Percentiles rank a stretch among this genome's conserved stretches.
These are phyloP conservation scores for Gastrophryne carolinensis DNA, from an alignment of 2,797 vertebrate genomes.

Conservation along the genomic window DNA sequence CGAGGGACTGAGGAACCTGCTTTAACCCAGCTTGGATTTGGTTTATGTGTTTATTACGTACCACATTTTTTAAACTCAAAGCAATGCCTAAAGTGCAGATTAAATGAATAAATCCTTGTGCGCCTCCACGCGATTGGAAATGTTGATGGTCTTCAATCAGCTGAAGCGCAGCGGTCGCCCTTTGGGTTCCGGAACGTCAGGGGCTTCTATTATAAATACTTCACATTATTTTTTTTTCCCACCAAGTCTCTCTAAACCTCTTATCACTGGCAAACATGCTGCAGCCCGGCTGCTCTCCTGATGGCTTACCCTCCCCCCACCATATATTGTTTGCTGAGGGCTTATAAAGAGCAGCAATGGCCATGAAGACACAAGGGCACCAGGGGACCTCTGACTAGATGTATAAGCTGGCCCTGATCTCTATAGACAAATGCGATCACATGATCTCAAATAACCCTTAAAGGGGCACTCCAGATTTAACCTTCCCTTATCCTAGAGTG, in stretches of 20 bases:
- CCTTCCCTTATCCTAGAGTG: no score
- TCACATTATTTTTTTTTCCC: slow-evolving; percentile 13
- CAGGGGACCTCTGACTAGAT: no score
- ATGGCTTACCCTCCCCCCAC: slow-evolving; percentile 6
- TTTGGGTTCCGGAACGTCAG: neutral
- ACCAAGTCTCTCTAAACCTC: slow-evolving; percentile 12
- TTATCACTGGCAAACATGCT: slow-evolving; percentile 38
- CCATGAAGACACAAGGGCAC: slow-evolving; percentile 24
- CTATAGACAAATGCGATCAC: no score
- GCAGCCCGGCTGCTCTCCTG: neutral
- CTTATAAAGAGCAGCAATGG: slow-evolving; percentile 9
- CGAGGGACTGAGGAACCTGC: no score
- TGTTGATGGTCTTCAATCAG: slow-evolving; percentile 4
- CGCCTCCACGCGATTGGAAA: neutral
- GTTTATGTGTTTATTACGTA: no score
- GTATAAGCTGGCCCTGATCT: no score
- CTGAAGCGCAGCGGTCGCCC: neutral
- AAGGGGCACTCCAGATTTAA: no score
- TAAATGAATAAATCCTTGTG: no score
- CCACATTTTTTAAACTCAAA: no score
- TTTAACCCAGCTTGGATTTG: no score
- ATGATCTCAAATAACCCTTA: no score
- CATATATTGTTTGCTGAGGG: slow-evolving; percentile 1
- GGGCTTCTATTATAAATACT: slow-evolving; percentile 12
- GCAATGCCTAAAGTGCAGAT: no score